Evolutionary conservation across 2,797 vertebrate genomes (phyloP), one percentile per base, ranked within the genome.

Genomic region (Hafferia zeledoni): DNA sequence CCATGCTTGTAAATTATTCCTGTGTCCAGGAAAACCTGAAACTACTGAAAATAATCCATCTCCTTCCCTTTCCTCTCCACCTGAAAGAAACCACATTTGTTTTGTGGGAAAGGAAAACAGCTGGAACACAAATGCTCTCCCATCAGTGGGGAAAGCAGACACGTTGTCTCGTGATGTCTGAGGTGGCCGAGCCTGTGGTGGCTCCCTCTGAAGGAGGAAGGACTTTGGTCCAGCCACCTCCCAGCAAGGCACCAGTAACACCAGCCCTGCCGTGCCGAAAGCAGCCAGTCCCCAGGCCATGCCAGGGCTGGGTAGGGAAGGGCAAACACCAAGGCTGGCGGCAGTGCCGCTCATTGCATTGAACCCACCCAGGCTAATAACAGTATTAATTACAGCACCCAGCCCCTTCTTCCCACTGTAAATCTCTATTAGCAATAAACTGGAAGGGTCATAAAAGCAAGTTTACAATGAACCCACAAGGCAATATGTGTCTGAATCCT

Each of bases 361-460:
- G 3, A 83, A 88, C 89, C 78, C 67, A 78, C 65, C 94, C 83
- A 31, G 55, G 52, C 79, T 83, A 94, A 78, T 82, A 85, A 94
- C 85, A 43, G 49, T 23, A 87, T 87, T 78, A 81, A 93, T 94
- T 87, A 83, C 91, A 79, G 84, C 86, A 35, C 41, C 16, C n/a
- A 0, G 72, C 79, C 63, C 95, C 93, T 75, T 88, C 87, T 95
- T 92, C 82, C 55, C 71, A 91, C 93, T 59, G 87, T 96, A 97
- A 98, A 96, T 93, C 96, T 94, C 93, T 83, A 87, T 94, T 78
- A 95, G 93, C 72, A 65, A 91, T 91, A 89, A 87, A 84, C 69
- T 70, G 83, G 76, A 91, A 93, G 84, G 79, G 76, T 57, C 75
- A 63, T 97, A 94, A 97, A 85, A 79, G 35, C 67, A 41, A 89